A percentile compares a stretch with the other conserved stretches of the same genome.
Evolutionary conservation across 2,888 invertebrate genomes (phyloP).

Genomic region (Drosophila setosimentum): DNA sequence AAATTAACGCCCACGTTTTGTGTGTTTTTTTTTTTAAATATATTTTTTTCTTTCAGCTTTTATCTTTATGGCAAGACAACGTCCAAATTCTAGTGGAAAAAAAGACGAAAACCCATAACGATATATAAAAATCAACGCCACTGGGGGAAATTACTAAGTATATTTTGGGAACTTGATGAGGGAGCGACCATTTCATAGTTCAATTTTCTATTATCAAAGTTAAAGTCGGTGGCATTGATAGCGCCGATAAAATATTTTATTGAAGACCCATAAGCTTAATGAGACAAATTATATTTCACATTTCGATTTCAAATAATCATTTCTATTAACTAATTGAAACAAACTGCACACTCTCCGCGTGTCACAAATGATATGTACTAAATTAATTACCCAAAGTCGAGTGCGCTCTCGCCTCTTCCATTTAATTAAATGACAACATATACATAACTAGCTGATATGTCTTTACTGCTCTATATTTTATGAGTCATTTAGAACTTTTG

Average conservation of each 20-base stretch:
- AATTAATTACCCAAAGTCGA: conserved; percentile 28
- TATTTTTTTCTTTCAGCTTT: conserved; percentile 32
- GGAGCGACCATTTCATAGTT: conserved; percentile 49
- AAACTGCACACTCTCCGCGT: conserved; percentile 1
- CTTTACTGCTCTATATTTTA: neutral
- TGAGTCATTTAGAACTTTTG: conserved; percentile 29
- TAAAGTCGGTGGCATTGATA: conserved; percentile 54
- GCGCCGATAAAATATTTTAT: conserved; percentile 70
- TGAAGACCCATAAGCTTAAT: conserved; percentile 56
- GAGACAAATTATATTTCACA: conserved; percentile 66
- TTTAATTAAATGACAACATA: conserved; percentile 28
- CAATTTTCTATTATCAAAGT: conserved; percentile 40
- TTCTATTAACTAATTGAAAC: conserved; percentile 31
- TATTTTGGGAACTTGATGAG: conserved; percentile 57
- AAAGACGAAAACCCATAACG: conserved; percentile 25
- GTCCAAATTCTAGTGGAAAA: conserved; percentile 53
- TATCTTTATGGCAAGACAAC: conserved; percentile 67
- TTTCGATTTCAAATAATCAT: conserved; percentile 42
- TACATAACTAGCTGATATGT: neutral
- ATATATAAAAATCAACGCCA: conserved; percentile 44
- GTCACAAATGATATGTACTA: conserved; percentile 3
- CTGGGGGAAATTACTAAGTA: conserved; percentile 21
- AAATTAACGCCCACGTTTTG: conserved; percentile 70
- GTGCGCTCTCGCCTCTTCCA: conserved; percentile 15
- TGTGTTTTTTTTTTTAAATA: conserved; percentile 22